Evolutionary conservation across 1,140 invertebrate genomes (phyloP).

Genomic region (Parapsyche elsis): DNA sequence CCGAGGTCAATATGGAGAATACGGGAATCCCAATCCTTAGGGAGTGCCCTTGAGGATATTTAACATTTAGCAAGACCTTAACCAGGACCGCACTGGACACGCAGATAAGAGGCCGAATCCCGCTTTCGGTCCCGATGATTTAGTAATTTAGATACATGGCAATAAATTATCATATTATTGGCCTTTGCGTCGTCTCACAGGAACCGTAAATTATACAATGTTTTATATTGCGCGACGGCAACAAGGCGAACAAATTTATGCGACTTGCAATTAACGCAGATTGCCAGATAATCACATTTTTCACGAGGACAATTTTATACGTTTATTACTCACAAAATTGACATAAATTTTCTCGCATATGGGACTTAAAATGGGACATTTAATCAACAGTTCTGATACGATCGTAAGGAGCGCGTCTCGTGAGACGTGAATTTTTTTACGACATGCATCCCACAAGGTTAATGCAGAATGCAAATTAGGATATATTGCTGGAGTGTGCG

Average conservation of each 20-base stretch:
- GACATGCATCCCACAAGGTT: too few species aligned
- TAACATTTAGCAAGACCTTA: constrained; percentile 32
- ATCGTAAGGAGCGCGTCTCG: too few species aligned
- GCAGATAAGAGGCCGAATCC: constrained; percentile 35
- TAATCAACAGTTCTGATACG: too few species aligned
- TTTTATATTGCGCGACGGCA: constrained; percentile 34
- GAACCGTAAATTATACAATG: constrained; percentile 35
- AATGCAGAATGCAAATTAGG: constrained; percentile 5
- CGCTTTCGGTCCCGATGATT: constrained; percentile 29
- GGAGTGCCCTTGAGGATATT: constrained; percentile 32
- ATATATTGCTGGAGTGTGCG: background rate
- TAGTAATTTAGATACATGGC: constrained; percentile 46
- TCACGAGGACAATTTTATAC: too few species aligned
- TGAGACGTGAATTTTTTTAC: too few species aligned
- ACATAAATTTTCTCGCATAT: too few species aligned
- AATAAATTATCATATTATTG: constrained; percentile 47
- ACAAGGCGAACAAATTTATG: background rate
- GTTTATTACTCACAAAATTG: too few species aligned
- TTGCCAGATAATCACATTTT: background rate
- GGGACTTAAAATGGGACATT: too few species aligned
- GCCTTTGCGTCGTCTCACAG: constrained; percentile 24
- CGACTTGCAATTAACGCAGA: background rate
- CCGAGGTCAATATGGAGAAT: constrained; percentile 32
- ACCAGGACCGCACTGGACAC: constrained; percentile 7
- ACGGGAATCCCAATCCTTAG: background rate